Evolutionary conservation across 2,797 vertebrate species (phyloP).

Genomic region (Cyprinella venusta): DNA sequence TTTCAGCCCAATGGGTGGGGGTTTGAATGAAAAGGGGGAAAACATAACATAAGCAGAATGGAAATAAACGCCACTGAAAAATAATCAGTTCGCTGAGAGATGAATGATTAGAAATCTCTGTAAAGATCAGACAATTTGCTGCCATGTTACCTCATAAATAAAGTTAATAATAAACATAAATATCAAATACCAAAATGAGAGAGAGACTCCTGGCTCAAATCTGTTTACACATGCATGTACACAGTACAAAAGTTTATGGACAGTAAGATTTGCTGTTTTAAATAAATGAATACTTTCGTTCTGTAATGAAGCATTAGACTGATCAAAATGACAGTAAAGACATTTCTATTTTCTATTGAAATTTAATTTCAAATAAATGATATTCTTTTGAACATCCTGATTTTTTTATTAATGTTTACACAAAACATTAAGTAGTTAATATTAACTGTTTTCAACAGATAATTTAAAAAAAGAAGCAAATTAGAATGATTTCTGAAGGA

Average conservation of each 20-base stretch:
- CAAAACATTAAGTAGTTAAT: not conserved
- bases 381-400: no score
- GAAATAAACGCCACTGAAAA: constrained; percentile 32
- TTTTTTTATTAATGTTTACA: not conserved
- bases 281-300: not conserved
- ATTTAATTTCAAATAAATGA: no score
- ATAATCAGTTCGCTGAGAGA: constrained; percentile 26
- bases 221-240: not conserved
- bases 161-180: constrained; percentile 40
- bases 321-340: not conserved
- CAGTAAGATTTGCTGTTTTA: not conserved
- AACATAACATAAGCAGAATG: constrained; percentile 10
- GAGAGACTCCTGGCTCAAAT: not conserved
- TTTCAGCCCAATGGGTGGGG: constrained; percentile 18
- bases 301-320: not conserved
- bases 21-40: constrained; percentile 23
- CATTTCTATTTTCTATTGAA: not conserved
- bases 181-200: constrained; percentile 12
- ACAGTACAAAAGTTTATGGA: not conserved
- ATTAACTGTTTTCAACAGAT: not conserved
- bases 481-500: not conserved
- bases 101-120: constrained; percentile 41
- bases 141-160: not conserved
- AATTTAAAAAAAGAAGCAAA: not conserved
- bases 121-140: constrained; percentile 25